Evolutionary conservation across 2,888 invertebrate genomes (phyloP).

Genomic region (Metacarcinus magister): DNA sequence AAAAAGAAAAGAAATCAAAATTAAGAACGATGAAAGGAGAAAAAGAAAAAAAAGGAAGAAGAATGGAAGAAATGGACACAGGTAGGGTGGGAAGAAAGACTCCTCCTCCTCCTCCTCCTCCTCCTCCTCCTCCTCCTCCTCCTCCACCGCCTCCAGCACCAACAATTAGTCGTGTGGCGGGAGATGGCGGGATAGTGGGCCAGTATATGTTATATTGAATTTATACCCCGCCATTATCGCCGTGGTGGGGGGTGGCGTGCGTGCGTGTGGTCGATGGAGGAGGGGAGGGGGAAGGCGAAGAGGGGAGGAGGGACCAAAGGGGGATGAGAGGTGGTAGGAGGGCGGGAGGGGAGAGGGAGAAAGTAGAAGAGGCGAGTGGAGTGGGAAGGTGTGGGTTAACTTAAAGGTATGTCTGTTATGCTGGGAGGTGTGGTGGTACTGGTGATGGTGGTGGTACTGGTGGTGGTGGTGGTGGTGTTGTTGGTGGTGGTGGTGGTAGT

Average conservation of each 20-base stretch:
- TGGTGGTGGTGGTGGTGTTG: not conserved
- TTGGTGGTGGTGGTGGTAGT: not conserved
- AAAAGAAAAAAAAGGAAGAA: not conserved
- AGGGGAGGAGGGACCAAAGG: not conserved
- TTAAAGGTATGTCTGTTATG: not conserved
- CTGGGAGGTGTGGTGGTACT: not conserved
- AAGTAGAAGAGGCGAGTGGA: not conserved
- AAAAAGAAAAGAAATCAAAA: too few relatives aligned
- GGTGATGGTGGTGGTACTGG: not conserved
- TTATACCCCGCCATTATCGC: slow-evolving; percentile 63
- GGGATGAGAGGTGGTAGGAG: not conserved
- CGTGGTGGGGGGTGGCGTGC: slow-evolving; percentile 1
- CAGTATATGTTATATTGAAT: slow-evolving; percentile 68
- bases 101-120: not conserved
- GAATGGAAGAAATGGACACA: not conserved
- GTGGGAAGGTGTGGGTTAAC: slow-evolving; percentile 38
- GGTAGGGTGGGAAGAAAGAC: not conserved
- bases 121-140: slow-evolving; percentile 17
- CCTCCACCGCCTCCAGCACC: not conserved
- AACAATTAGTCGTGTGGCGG: slow-evolving; percentile 62
- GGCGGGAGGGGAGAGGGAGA: not conserved
- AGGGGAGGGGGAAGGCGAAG: not conserved
- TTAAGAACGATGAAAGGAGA: not conserved
- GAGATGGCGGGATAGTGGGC: slow-evolving; percentile 59
- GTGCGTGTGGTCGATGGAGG: slow-evolving; percentile 8